Percentiles rank a stretch among this genome's conserved stretches.
These are phyloP conservation scores for Bufo gargarizans DNA, from an alignment of 2,113 vertebrate genomes.

Conservation along the genomic window DNA sequence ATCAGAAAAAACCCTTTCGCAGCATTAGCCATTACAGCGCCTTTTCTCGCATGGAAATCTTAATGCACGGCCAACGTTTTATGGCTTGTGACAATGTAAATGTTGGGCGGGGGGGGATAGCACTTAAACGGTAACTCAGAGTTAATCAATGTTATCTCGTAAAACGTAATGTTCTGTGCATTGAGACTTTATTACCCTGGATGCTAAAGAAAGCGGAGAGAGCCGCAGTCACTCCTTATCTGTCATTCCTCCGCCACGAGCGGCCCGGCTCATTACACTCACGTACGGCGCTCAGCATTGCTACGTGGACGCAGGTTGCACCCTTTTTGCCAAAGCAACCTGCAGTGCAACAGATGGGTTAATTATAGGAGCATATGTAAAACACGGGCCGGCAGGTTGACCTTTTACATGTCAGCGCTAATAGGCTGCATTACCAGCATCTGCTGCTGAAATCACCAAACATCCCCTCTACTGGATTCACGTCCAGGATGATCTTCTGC, in stretches of 20 bases:
- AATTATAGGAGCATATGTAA: conserved; percentile 23
- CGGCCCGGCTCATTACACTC: not conserved
- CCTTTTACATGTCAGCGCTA: not conserved
- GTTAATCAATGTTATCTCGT: conserved; percentile 10
- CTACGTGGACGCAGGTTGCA: not conserved
- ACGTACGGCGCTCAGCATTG: not conserved
- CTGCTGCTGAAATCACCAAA: not conserved
- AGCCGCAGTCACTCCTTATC: not conserved
- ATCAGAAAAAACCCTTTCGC: too few relatives aligned
- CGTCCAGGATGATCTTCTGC: not conserved
- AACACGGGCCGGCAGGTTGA: not conserved
- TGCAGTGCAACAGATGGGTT: conserved; percentile 17
- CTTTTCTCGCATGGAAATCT: not conserved
- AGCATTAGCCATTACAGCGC: not conserved
- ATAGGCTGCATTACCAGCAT: not conserved
- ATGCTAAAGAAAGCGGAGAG: conserved; percentile 1
- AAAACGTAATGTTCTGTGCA: conserved; percentile 4
- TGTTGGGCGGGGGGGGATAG: not conserved
- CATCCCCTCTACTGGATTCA: not conserved
- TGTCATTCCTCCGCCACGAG: conserved; percentile 19
- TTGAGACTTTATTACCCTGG: not conserved
- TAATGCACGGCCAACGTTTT: not conserved
- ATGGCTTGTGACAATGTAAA: not conserved
- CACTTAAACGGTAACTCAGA: not conserved
- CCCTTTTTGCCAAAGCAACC: not conserved